These are phyloP conservation scores for Cyphomyrmex costatus DNA, from an alignment of 1,140 invertebrate genomes.

Conservation along the genomic window DNA sequence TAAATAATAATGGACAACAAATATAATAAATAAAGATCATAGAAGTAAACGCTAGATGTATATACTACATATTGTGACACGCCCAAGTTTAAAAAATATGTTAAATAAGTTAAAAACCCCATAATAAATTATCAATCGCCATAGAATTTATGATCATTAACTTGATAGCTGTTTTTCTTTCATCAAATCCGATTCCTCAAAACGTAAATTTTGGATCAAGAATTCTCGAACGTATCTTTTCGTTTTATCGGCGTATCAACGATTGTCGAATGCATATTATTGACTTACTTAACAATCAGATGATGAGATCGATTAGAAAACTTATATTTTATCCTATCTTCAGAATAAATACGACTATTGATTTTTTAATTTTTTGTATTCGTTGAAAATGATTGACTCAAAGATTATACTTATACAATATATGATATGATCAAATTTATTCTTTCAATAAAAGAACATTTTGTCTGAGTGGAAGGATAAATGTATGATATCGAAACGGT, in stretches of 20 bases:
- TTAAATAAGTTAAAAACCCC: too few relatives aligned
- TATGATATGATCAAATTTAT: not conserved
- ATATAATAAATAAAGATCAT: too few relatives aligned
- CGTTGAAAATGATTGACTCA: not conserved
- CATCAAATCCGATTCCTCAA: not conserved
- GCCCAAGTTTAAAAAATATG: too few relatives aligned
- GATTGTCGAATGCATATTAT: too few relatives aligned
- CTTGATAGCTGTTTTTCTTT: not conserved
- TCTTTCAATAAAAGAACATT: not conserved
- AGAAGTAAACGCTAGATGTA: too few relatives aligned
- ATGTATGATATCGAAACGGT: slow-evolving; percentile 22
- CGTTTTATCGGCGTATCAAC: too few relatives aligned
- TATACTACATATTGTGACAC: too few relatives aligned
- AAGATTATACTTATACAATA: not conserved
- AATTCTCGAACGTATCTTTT: not conserved
- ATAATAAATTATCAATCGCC: too few relatives aligned
- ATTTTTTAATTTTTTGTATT: not conserved
- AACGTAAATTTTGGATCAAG: not conserved
- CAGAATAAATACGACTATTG: not conserved
- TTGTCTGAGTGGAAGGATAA: not conserved
- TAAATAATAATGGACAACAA: too few relatives aligned
- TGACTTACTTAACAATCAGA: not conserved
- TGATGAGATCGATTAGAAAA: not conserved
- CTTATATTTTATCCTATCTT: not conserved
- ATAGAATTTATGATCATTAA: not conserved